phyloP scores from a whole-genome alignment of 1,140 invertebrate genomes.

The Drosophila baimaii region DNA sequence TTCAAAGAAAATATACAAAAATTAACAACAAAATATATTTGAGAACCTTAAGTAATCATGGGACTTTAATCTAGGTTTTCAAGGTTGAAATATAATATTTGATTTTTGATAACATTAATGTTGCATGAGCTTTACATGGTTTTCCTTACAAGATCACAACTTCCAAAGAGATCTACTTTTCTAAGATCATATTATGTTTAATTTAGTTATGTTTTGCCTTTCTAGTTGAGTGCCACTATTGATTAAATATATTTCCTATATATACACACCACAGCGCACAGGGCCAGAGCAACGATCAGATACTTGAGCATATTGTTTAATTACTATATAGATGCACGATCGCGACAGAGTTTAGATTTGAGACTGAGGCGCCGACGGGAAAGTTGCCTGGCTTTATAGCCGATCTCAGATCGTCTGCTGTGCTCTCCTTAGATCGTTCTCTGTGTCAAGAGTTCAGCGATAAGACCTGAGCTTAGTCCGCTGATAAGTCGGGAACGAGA shows the following conservation, averaged over 20 bases:
- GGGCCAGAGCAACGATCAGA: slow-evolving; percentile 63
- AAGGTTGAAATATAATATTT: neutral
- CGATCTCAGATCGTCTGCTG: slow-evolving; percentile 2
- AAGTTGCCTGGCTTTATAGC: slow-evolving; percentile 57
- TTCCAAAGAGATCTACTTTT: neutral
- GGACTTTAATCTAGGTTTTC: no score
- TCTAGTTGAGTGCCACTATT: neutral
- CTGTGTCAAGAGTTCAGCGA: slow-evolving; percentile 71
- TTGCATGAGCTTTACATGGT: no score
- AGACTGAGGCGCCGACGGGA: slow-evolving; percentile 40
- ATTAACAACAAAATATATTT: no score
- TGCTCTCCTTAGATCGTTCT: slow-evolving; percentile 35
- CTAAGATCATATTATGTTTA: neutral
- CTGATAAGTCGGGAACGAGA: slow-evolving; percentile 33
- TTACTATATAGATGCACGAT: slow-evolving; percentile 28
- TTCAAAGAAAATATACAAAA: neutral
- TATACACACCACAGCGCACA: slow-evolving; percentile 70
- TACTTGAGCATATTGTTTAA: slow-evolving; percentile 66
- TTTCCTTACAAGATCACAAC: neutral
- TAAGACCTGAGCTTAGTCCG: slow-evolving; percentile 23
- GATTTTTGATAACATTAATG: neutral
- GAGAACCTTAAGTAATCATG: no score
- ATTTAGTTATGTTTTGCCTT: neutral
- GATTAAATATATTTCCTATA: neutral
- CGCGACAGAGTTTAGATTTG: slow-evolving; percentile 25